Evolutionary conservation across 2,888 invertebrate genomes (phyloP).

Genomic region (Plutella xylostella): DNA sequence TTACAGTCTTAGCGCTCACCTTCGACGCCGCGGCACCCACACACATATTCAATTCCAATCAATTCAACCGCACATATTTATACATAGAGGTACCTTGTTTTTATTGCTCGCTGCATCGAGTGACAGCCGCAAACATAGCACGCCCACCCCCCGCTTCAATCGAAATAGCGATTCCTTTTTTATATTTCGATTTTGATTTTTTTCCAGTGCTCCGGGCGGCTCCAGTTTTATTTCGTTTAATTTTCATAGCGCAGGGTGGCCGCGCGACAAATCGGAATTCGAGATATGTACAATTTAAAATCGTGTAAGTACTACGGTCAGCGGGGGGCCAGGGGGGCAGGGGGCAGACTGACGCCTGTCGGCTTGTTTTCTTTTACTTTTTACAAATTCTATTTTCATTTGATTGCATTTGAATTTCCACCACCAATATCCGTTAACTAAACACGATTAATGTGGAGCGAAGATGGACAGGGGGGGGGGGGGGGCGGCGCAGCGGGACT

Average conservation of each 20-base stretch:
- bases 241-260: constrained; percentile 67
- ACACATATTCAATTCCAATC: constrained; percentile 69
- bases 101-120: constrained; percentile 66
- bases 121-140: constrained; percentile 67
- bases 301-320: constrained; percentile 70
- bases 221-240: constrained; percentile 68
- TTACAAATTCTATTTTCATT: constrained; percentile 69
- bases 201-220: constrained; percentile 58
- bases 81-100: constrained; percentile 60
- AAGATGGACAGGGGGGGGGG: constrained; percentile 59
- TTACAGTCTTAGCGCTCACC: constrained; percentile 69
- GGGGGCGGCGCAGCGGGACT: constrained; percentile 27
- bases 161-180: constrained; percentile 64
- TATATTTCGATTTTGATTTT: constrained; percentile 70
- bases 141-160: constrained; percentile 51
- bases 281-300: constrained; percentile 71
- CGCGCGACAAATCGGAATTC: constrained; percentile 70
- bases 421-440: constrained; percentile 71
- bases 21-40: constrained; percentile 42
- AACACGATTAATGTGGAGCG: constrained; percentile 69
- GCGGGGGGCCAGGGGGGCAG: constrained; percentile 30
- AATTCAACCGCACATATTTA: constrained; percentile 64
- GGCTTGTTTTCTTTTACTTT: constrained; percentile 67
- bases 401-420: constrained; percentile 71
- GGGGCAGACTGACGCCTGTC: constrained; percentile 65